Percentiles rank a stretch among this genome's conserved stretches.
These are phyloP conservation scores for Hemichromis elongatus DNA, from an alignment of 2,113 vertebrate genomes.

Conservation along the genomic window DNA sequence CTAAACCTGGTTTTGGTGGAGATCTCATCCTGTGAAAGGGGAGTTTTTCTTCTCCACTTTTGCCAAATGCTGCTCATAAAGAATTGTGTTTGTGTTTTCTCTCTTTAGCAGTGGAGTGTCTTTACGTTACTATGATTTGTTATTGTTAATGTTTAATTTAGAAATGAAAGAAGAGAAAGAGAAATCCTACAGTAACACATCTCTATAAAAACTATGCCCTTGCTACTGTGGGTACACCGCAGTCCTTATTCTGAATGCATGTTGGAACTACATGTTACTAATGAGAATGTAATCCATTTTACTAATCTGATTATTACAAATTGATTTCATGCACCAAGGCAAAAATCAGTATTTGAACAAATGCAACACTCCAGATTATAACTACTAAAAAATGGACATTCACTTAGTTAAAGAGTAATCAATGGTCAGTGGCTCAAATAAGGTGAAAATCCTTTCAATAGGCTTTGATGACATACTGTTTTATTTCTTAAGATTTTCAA, in stretches of 20 bases:
- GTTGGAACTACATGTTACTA: background rate
- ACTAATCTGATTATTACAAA: background rate
- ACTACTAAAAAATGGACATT: background rate
- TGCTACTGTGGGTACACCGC: background rate
- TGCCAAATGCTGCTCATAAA: background rate
- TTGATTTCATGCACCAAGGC: background rate
- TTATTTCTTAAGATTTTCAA: conserved; percentile 59
- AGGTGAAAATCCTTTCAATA: conserved; percentile 5
- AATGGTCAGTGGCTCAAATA: background rate
- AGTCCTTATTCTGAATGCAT: background rate
- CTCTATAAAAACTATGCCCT: background rate
- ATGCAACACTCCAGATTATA: background rate
- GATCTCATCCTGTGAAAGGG: background rate
- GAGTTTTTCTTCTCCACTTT: background rate
- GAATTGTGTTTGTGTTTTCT: background rate
- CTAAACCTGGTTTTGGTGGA: background rate
- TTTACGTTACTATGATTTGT: background rate
- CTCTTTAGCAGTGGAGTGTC: background rate
- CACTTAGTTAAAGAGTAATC: background rate
- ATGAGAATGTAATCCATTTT: background rate
- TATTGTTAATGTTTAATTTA: background rate
- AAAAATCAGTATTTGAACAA: background rate
- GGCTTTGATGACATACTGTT: conserved; percentile 35
- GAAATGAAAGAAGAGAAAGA: background rate
- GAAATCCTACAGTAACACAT: background rate